Base-by-base conservation (phyloP, 2,797 vertebrate species). In the Hozukius guyotensis region DNA sequence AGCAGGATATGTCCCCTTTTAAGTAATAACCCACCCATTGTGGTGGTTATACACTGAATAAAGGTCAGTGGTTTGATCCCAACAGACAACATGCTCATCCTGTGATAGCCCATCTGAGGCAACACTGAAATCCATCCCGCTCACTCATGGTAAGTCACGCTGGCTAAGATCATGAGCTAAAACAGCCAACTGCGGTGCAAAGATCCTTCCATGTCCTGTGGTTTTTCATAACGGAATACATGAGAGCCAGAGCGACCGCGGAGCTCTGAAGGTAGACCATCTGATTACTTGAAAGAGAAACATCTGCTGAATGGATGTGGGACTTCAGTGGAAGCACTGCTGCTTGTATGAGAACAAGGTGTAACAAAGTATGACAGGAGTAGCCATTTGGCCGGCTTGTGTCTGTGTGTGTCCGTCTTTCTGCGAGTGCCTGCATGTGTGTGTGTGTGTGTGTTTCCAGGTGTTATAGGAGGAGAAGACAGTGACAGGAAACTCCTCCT, bases 401-500 rank as follows among this genome's bases (percentile, higher is more conserved):
- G 61, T 53, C 27, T 70, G 61, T 78, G 76, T 63, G 70, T 74
- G 68, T 76, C 25, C 69, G 25, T 75, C 70, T 75, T 29, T 53
- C 13, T 74, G 22, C 46, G 57, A 55, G 76, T 79, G 75, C 68
- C 32, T 42, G 61, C 61, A 64, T 42, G 62, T 22, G 24, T n/a
- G 77, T 78, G 72, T 42, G 38, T 42, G 38, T 87, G 72, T 88
- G 81, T 82, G 62, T 87, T 34, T 81, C 77, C 81, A 90, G 92
- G 84, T 93, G 90, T 83, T 73, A 82, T 56, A 79, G 85, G 90
- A 91, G 88, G 85, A 82, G 86, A 82, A 84, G 75, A 86, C 77
- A 62, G 82, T 66, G 78, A 72, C 87, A 92, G 90, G 90, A 93
- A 92, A 87, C 88, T 87, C 89, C 79, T 83, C 31, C 75, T 86